phyloP scores from a whole-genome alignment of 2,888 invertebrate genomes.

The Epinotia demarniana region DNA sequence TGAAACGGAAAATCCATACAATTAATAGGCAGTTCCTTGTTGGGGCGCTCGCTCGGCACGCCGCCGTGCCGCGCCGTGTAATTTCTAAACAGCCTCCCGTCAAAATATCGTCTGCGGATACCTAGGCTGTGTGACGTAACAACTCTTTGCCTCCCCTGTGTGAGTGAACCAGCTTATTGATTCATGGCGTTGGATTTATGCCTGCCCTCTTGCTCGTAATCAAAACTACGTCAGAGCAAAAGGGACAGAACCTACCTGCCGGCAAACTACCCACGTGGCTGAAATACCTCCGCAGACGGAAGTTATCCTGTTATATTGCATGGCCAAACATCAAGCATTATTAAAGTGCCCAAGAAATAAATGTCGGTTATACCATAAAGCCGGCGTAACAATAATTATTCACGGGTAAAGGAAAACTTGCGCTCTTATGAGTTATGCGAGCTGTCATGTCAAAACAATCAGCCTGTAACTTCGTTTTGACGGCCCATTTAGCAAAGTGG shows the following conservation, averaged over 20 bases:
- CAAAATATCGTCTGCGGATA: slow-evolving; percentile 78
- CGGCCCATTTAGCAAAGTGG: slow-evolving; percentile 44
- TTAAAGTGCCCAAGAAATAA: slow-evolving; percentile 52
- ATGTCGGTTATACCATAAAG: slow-evolving; percentile 38
- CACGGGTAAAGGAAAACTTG: slow-evolving; percentile 36
- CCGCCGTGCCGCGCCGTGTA: slow-evolving; percentile 52
- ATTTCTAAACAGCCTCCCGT: slow-evolving; percentile 79
- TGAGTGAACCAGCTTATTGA: slow-evolving; percentile 80
- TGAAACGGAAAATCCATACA: slow-evolving; percentile 37
- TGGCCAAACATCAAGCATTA: slow-evolving; percentile 60
- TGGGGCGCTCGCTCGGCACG: slow-evolving; percentile 34
- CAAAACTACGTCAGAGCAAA: slow-evolving; percentile 72
- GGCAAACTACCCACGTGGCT: slow-evolving; percentile 69
- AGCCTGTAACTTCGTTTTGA: slow-evolving; percentile 44
- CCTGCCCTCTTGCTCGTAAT: slow-evolving; percentile 79
- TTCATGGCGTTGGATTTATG: slow-evolving; percentile 79
- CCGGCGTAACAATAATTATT: slow-evolving; percentile 39
- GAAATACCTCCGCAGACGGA: slow-evolving; percentile 65
- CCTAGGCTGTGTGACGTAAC: slow-evolving; percentile 67
- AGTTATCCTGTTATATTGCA: slow-evolving; percentile 62
- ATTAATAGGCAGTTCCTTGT: slow-evolving; percentile 38
- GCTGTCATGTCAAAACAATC: slow-evolving; percentile 44
- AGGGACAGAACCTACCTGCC: slow-evolving; percentile 70
- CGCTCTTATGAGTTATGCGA: slow-evolving; percentile 40
- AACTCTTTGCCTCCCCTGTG: slow-evolving; percentile 63